A percentile compares a stretch with the other conserved stretches of the same genome.
Evolutionary conservation across 2,797 vertebrate species (phyloP).

Genomic region (Microctenopoma steveboyesi): DNA sequence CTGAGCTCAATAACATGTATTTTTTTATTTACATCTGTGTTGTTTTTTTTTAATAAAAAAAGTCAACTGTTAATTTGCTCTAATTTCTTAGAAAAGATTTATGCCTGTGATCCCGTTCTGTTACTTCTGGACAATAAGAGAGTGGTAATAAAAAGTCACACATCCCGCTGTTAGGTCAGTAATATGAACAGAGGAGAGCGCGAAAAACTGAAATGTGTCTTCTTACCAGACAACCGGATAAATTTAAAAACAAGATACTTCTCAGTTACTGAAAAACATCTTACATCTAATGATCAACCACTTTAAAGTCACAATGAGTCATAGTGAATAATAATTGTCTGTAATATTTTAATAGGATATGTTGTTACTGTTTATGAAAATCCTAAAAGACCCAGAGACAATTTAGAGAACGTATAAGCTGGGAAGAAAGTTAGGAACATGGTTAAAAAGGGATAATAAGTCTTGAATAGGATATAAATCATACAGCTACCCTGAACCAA

Average conservation of each 20-base stretch:
- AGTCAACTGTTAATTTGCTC: slow-evolving; percentile 61
- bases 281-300: not conserved
- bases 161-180: slow-evolving; percentile 27
- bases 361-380: not conserved
- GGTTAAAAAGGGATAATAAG: no score
- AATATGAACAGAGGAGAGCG: not conserved
- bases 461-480: no score
- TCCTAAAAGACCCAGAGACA: no score
- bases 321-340: not conserved
- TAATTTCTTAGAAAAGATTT: slow-evolving; percentile 46
- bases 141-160: slow-evolving; percentile 63
- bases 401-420: not conserved
- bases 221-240: not conserved
- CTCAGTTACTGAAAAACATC: not conserved
- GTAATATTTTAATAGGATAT: not conserved
- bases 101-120: slow-evolving; percentile 40
- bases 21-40: slow-evolving; percentile 79
- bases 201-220: not conserved
- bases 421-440: not conserved
- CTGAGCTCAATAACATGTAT: slow-evolving; percentile 72
- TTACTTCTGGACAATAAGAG: slow-evolving; percentile 45
- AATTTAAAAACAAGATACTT: no score
- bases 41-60: slow-evolving; percentile 76
- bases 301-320: not conserved
- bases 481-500: no score